These are phyloP conservation scores for Craterocephalus amniculus DNA, from an alignment of 2,797 vertebrate genomes.

Conservation along the genomic window DNA sequence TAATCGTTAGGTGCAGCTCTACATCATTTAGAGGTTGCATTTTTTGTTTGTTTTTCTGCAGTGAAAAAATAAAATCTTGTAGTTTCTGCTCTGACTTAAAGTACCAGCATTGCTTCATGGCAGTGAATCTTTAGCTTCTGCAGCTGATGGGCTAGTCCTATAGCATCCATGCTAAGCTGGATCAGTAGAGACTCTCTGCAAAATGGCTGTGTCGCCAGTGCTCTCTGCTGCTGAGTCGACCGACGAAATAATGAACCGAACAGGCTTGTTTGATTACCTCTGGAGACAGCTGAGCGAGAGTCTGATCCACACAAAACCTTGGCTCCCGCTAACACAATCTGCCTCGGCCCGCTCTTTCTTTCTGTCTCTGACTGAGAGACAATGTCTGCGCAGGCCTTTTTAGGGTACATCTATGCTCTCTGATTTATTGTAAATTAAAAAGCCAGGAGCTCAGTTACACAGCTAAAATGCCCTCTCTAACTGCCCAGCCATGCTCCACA, in stretches of 20 bases:
- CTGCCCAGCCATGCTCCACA: slow-evolving; percentile 68
- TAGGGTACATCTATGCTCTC: slow-evolving; percentile 72
- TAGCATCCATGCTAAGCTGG: slow-evolving; percentile 45
- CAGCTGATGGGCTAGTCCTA: slow-evolving; percentile 48
- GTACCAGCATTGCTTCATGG: slow-evolving; percentile 14
- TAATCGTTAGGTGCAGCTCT: too few species aligned
- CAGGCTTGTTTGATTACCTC: slow-evolving; percentile 79
- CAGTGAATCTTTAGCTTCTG: slow-evolving; percentile 44
- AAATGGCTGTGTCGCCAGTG: slow-evolving; percentile 72
- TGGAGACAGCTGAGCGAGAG: slow-evolving; percentile 75
- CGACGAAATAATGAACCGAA: slow-evolving; percentile 74
- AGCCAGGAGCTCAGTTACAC: slow-evolving; percentile 71
- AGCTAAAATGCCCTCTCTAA: slow-evolving; percentile 73
- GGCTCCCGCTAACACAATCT: slow-evolving; percentile 75
- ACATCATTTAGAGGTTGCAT: not conserved
- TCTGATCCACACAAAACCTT: slow-evolving; percentile 66
- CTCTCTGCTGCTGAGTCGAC: slow-evolving; percentile 62
- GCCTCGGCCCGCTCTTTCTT: slow-evolving; percentile 63
- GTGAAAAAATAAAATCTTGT: not conserved
- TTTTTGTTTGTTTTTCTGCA: not conserved
- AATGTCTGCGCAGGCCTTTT: slow-evolving; percentile 61
- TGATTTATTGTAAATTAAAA: slow-evolving; percentile 83
- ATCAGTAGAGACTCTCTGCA: slow-evolving; percentile 66
- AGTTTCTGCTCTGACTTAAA: slow-evolving; percentile 26
- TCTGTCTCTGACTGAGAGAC: slow-evolving; percentile 66